Conservation (phyloP, 1,140 invertebrate genomes). For the Reticulitermes speratus region DNA sequence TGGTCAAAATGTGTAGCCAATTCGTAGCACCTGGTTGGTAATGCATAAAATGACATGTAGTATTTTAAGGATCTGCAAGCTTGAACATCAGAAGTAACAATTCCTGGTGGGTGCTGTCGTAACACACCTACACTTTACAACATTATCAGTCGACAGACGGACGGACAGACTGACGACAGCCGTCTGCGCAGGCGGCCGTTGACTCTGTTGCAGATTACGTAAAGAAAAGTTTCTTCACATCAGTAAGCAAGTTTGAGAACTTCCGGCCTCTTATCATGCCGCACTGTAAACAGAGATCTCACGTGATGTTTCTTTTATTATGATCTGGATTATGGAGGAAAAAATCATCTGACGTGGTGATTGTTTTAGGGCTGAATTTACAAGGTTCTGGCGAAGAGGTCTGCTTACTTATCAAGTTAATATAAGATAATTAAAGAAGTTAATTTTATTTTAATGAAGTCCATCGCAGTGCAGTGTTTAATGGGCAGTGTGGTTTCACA, state of each 20-base stretch:
- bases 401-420: too few relatives aligned
- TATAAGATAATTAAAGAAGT: too few relatives aligned
- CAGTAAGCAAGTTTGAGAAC: not conserved
- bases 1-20: constrained; percentile 5
- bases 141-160: not conserved
- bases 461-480: too few relatives aligned
- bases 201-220: not conserved
- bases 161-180: not conserved
- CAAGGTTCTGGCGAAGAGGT: not conserved
- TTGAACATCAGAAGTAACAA: too few relatives aligned
- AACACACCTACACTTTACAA: not conserved
- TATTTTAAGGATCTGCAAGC: not conserved
- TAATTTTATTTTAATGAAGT: too few relatives aligned
- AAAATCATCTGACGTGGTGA: not conserved
- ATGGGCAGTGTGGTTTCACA: too few relatives aligned
- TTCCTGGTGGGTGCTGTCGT: too few relatives aligned
- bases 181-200: not conserved
- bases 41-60: not conserved
- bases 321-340: not conserved
- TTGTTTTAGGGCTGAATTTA: not conserved
- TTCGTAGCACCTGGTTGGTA: not conserved
- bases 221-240: not conserved
- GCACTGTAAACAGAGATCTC: not conserved
- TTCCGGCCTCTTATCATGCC: not conserved
- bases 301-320: not conserved